Base-by-base conservation (phyloP, 2,797 vertebrate genomes). In the Garrulus glandarius region DNA sequence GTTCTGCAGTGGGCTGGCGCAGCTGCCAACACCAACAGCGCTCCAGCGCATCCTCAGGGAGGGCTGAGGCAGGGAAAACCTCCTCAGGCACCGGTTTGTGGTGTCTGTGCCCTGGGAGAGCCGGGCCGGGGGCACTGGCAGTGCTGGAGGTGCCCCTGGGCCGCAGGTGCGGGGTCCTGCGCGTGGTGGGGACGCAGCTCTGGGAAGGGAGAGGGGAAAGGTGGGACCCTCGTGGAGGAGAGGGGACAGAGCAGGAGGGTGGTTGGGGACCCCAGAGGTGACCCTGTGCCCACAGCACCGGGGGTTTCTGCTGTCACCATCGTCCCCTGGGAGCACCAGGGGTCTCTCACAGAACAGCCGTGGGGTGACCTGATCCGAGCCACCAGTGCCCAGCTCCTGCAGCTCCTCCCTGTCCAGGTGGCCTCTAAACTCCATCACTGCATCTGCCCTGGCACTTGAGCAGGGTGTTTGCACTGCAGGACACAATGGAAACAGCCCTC, bases 141-240 rank as follows among this genome's bases (percentile, higher is more conserved):
- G 57, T 0, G 24, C 57, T 19, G 34, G 13, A 14, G 53, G n/a
- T 36, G n/a, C n/a, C n/a, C 21, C 6, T 13, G 56, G n/a, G 55
- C n/a, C 11, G 55, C 55, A 24, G 53, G 32, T 3, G 53, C 9
- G 5, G 52, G 52, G 52, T 21, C 30, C 52, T 13, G 12, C 2
- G 3, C 4, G 50, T 1, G 8, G 8, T 22, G 32, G 53, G 55
- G 14, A 23, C 4, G 5, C 21, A 6, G 56, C 29, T 19, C 34
- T 16, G 61, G 3, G 50, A 19, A 11, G 14, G 43, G 20, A 37
- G 32, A 52, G n/a, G 69, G 43, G 6, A 12, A 26, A 8, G 2
- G 5, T 6, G 0, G 29, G n/a, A 29, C 7, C 68, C 19, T 0
- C 0, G 1, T 1, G 13, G 47, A 21, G 49, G 30, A 23, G 21